Evolutionary conservation across 2,113 vertebrate species (phyloP), one percentile per base, ranked within the genome.

Genomic region (Equus przewalskii): DNA sequence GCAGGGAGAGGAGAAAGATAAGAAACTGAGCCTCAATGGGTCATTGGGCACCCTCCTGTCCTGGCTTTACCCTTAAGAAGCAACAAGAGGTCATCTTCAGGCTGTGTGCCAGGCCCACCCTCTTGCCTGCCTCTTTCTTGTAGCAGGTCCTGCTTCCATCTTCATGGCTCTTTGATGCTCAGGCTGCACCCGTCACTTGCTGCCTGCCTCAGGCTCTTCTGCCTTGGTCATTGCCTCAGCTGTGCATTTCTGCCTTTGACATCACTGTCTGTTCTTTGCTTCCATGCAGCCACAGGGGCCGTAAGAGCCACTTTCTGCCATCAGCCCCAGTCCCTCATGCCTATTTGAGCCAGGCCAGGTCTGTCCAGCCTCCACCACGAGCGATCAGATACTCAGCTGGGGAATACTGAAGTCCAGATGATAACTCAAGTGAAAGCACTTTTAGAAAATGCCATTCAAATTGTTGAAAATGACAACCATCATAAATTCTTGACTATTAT

Each of bases 401-500:
- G 33, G 7, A 96, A 13, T 13, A 83, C 22, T 3, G 12, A 89
- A 51, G 51, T 44, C 44, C 56, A 49, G 78, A 78, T 21, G 30
- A 80, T 41, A 82, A 73, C 11, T 84, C 36, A 64, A 65, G 16
- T n/a, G 30, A 97, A 95, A 69, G 6, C n/a, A 65, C 46, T 78
- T 67, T 72, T 56, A 26, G 21, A 85, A 96, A 92, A 79, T 75
- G 62, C 6, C 91, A 49, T 89, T 96, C 54, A 91, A 72, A 94
- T 54, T 36, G 41, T 56, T 69, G 56, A 91, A 97, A 97, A 93
- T 93, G 81, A 83, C 72, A 92, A 36, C 41, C 18, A 49, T 82
- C 69, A 65, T 9, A 80, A 70, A 96, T 76, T 93, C 70, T 85
- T 94, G 69, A 95, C 28, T n/a, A 41, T 88, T 75, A 44, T 62